These are phyloP conservation scores for Camelus dromedarius DNA, from an alignment of 2,113 vertebrate species.

Conservation along the genomic window DNA sequence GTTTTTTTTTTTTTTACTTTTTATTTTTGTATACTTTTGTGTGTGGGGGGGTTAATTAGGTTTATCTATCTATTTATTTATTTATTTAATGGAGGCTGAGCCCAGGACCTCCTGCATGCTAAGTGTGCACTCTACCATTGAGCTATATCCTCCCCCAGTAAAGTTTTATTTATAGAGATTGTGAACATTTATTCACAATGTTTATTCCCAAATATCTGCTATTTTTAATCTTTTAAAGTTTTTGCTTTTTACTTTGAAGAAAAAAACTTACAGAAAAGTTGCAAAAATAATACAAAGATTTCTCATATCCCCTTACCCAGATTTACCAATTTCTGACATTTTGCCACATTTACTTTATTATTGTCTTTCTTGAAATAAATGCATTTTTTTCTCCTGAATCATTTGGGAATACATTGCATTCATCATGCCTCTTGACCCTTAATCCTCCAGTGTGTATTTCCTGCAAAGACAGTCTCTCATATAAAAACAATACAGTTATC, in stretches of 20 bases:
- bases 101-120: too few species aligned
- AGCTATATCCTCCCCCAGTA: too few species aligned
- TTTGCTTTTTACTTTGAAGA: not conserved
- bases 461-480: not conserved
- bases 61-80: too few species aligned
- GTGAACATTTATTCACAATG: not conserved
- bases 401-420: not conserved
- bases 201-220: not conserved
- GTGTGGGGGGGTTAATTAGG: too few species aligned
- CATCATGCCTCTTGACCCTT: not conserved
- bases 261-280: not conserved
- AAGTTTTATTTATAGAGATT: not conserved
- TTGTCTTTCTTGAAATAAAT: not conserved
- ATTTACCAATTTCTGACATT: not conserved
- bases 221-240: not conserved
- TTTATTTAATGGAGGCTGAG: too few species aligned
- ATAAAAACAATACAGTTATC: not conserved
- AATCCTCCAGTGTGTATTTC: not conserved
- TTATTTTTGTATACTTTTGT: too few species aligned
- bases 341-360: slow-evolving; percentile 20
- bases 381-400: not conserved
- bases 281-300: not conserved
- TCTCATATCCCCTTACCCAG: not conserved
- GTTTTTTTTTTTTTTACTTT: not conserved
- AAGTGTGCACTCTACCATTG: too few species aligned